Evolutionary conservation across 2,888 invertebrate genomes (phyloP), one percentile per base, ranked within the genome.

Genomic region (Habroteleia sp.): DNA sequence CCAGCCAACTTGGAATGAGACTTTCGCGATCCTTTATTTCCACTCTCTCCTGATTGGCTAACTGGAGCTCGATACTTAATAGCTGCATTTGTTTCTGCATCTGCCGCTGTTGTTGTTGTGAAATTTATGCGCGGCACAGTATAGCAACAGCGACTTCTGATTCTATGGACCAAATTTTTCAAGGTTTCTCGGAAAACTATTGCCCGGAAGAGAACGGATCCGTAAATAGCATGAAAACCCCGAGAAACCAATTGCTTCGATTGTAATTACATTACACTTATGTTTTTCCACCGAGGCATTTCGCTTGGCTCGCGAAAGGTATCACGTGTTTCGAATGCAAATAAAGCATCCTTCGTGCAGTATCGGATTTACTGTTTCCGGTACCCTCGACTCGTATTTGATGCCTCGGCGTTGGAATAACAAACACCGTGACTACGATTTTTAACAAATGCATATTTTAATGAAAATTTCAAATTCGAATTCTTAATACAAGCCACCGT

Each of bases 311-410:
- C 48, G 14, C 58, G 48, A 71, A 72, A 72, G 56, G 56, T 29
- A 65, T 50, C 73, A 35, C 48, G 54, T 68, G 37, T n/a, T 35
- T 31, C 20, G 44, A 62, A 66, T 62, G 74, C 48, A 68, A 74
- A 74, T 56, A 56, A 68, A 62, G 39, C 23, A 52, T 58, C 52
- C 16, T 50, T 50, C 37, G 50, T 56, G 50, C 52, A 52, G 52
- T 44, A 35, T 54, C 31, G 37, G 41, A 58, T 65, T 65, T 27
- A 52, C 50, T 35, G 50, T 65, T 72, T 65, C 60, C 65, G 60
- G 41, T 16, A 39, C 42, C 46, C 33, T 16, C 39, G 13, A 17
- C 39, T 42, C 35, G 42, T 17, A 17, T 10, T 35, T 10, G 37
- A 46, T 8, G 39, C 44, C 27, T 50, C 46, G 35, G 33, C 29